Evolutionary conservation across 2,888 invertebrate species (phyloP).

Genomic region (Tinea pellionella): DNA sequence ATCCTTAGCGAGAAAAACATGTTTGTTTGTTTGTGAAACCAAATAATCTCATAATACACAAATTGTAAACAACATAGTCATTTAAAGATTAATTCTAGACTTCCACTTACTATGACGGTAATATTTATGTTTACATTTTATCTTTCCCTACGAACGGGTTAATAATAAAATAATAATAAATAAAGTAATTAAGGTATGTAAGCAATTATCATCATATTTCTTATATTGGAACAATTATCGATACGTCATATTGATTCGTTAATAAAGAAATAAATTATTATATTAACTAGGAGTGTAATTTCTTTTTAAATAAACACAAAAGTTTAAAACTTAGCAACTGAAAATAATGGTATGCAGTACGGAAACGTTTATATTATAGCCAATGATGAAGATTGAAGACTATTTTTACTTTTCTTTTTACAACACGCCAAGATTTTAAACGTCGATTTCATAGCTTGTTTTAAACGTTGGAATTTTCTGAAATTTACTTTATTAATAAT

Average conservation of each 20-base stretch:
- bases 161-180: neutral
- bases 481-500: too few species aligned
- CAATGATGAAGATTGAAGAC: neutral
- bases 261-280: too few species aligned
- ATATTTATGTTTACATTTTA: neutral
- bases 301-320: too few species aligned
- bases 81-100: neutral
- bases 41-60: neutral
- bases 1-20: slow-evolving; percentile 5
- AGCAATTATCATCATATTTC: too few species aligned
- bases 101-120: neutral
- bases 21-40: slow-evolving; percentile 5
- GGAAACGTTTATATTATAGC: neutral
- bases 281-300: too few species aligned
- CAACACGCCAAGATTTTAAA: neutral
- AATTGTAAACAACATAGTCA: neutral
- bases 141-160: neutral
- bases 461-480: neutral
- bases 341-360: neutral
- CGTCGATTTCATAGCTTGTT: neutral
- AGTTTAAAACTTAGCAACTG: too few species aligned
- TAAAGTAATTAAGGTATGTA: too few species aligned
- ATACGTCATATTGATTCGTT: too few species aligned
- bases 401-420: neutral
- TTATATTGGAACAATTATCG: too few species aligned